Evolutionary conservation across 2,113 vertebrate genomes (phyloP).

Genomic region (Todiramphus chloris): DNA sequence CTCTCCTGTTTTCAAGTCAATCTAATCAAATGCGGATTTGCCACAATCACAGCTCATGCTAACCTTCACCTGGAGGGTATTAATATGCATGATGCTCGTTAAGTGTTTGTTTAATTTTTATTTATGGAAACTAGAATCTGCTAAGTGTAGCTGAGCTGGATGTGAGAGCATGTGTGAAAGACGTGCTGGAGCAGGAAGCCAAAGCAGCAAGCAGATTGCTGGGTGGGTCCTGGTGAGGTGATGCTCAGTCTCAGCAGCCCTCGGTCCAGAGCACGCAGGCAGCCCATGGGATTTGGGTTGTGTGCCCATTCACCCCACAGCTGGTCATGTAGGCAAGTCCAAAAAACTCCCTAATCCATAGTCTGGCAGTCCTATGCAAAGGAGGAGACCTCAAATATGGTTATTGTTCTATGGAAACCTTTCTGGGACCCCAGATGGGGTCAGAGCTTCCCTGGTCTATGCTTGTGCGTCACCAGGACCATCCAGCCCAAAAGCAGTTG

Average conservation of each 20-base stretch:
- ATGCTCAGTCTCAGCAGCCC: background rate
- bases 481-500: background rate
- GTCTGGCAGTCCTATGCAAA: accelerated
- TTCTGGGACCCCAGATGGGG: accelerated
- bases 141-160: slow-evolving; percentile 19
- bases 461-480: accelerated
- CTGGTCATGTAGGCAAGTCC: background rate
- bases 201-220: background rate
- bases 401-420: too few species aligned
- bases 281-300: accelerated
- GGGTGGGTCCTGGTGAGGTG: background rate
- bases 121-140: slow-evolving; percentile 64
- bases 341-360: background rate
- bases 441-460: background rate
- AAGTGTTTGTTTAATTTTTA: slow-evolving; percentile 72
- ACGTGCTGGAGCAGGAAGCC: background rate
- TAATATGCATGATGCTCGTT: slow-evolving; percentile 70
- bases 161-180: background rate
- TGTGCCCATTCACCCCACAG: accelerated
- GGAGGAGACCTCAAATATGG: background rate
- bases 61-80: slow-evolving; percentile 72
- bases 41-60: slow-evolving; percentile 61
- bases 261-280: accelerated
- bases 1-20: slow-evolving; percentile 40
- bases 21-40: slow-evolving; percentile 57